A percentile compares a stretch with the other conserved stretches of the same genome.
Evolutionary conservation across 1,140 invertebrate species (phyloP).

Genomic region (Oscheius sp.): DNA sequence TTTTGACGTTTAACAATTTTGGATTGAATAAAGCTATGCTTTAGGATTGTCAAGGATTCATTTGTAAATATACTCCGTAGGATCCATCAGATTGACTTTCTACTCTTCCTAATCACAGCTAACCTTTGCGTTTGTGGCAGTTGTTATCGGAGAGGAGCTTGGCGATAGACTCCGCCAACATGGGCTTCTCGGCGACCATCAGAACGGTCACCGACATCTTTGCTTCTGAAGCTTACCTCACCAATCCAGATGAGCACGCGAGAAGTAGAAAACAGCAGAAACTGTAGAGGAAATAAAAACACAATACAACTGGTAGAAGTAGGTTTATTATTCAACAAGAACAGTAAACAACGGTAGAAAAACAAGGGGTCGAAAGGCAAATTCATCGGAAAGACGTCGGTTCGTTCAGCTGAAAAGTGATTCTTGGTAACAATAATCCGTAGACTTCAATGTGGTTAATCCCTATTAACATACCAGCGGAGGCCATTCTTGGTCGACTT

Average conservation of each 20-base stretch:
- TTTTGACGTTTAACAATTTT: no score
- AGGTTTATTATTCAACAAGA: slow-evolving; percentile 1
- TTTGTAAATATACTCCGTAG: no score
- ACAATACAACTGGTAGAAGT: neutral
- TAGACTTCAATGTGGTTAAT: no score
- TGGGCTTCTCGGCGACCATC: slow-evolving; percentile 99
- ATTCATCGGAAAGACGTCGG: neutral
- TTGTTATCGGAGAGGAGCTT: slow-evolving; percentile 87
- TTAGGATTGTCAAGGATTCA: no score
- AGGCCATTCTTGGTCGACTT: slow-evolving; percentile 61
- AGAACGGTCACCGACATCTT: slow-evolving; percentile 79
- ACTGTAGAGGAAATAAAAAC: neutral
- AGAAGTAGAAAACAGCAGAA: slow-evolving; percentile 9
- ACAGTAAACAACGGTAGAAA: slow-evolving; percentile 16
- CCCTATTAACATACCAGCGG: no score
- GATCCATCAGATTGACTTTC: no score
- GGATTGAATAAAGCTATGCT: no score
- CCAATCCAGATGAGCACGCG: neutral
- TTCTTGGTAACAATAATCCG: neutral
- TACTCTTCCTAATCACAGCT: neutral
- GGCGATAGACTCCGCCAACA: slow-evolving; percentile 87
- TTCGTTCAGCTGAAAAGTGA: neutral
- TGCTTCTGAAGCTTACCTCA: neutral
- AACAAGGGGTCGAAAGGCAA: neutral
- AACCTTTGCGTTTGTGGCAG: slow-evolving; percentile 79